Evolutionary conservation across 1,140 invertebrate species (phyloP), one percentile per base, ranked within the genome.

Genomic region (Nephotettix cincticeps): DNA sequence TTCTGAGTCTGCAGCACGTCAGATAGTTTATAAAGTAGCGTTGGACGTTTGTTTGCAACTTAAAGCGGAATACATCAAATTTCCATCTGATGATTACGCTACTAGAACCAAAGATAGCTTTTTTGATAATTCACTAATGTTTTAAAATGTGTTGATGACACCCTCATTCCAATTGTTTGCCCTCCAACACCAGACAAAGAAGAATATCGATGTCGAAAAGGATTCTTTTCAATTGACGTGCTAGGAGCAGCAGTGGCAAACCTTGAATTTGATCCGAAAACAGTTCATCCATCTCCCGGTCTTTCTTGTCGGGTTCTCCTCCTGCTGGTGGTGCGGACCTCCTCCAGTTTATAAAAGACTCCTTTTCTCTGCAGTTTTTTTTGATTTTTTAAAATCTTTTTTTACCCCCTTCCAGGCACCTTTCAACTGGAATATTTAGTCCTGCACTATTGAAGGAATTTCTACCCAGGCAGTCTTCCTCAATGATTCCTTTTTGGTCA

Each of bases 171-270:
- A 13, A 68, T 68, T 47, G 36, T 47, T 45, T 68, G 32, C 19
- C 66, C 66, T 27, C 23, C 30, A 11, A 68, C 66, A 13, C 66
- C 32, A n/a, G n/a, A n/a, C 32, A 68, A 68, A 47, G 66, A 68
- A 27, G 66, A 68, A 27, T 68, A 43, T 45, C n/a, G 66, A 68
- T 14, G 28, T n/a, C n/a, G 14, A 19, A 47, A 47, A 43, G 19
- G 66, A 40, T 1, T 14, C 13, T 17, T 51, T 68, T 19, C 36
- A 2, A 68, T 47, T 6, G 47, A 68, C 29, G 36, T 68, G 1
- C 23, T 68, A 28, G 40, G 19, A 51, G 43, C 66, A 21, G 66
- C 66, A 47, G 66, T 32, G 1, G 66, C 36, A 27, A 27, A 68
- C 27, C 43, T 68, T n/a, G 66, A 68, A 51, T 68, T 68, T n/a